A percentile compares a stretch with the other conserved stretches of the same genome.
Conservation (phyloP, 2,888 invertebrate species). For the Chloromyia formosa region DNA sequence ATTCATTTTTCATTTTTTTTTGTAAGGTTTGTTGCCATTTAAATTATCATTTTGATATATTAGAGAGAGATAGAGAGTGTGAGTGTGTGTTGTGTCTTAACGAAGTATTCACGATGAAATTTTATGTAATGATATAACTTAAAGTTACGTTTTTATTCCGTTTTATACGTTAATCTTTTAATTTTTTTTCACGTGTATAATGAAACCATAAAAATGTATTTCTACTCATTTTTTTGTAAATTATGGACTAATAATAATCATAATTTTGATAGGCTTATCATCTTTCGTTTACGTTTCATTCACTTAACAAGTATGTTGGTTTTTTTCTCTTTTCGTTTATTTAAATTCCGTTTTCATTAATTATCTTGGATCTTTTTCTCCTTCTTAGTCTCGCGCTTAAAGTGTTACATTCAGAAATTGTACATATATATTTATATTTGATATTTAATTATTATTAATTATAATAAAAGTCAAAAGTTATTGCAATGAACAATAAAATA, state of each 20-base stretch:
- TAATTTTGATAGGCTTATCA: not conserved
- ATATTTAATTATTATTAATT: no score
- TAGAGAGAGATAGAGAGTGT: no score
- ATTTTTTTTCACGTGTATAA: conserved; percentile 1
- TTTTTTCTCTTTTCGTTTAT: not conserved
- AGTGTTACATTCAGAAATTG: no score
- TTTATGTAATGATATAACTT: not conserved
- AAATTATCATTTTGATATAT: not conserved
- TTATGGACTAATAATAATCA: conserved; percentile 6
- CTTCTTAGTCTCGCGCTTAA: no score
- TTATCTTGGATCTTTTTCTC: no score
- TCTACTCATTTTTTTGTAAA: not conserved
- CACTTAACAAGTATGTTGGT: not conserved
- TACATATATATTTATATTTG: no score
- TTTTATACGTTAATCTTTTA: not conserved
- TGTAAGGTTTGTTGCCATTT: not conserved
- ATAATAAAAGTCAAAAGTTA: no score
- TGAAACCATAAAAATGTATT: conserved; percentile 4
- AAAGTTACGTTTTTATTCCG: not conserved
- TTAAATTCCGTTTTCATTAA: not conserved
- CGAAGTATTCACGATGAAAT: not conserved
- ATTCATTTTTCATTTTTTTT: not conserved
- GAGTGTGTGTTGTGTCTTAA: not conserved
- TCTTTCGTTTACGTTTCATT: not conserved
- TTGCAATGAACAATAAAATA: no score